Evolutionary conservation across 2,888 invertebrate genomes (phyloP), one percentile per base, ranked within the genome.

Genomic region (Cheilosia pagana): DNA sequence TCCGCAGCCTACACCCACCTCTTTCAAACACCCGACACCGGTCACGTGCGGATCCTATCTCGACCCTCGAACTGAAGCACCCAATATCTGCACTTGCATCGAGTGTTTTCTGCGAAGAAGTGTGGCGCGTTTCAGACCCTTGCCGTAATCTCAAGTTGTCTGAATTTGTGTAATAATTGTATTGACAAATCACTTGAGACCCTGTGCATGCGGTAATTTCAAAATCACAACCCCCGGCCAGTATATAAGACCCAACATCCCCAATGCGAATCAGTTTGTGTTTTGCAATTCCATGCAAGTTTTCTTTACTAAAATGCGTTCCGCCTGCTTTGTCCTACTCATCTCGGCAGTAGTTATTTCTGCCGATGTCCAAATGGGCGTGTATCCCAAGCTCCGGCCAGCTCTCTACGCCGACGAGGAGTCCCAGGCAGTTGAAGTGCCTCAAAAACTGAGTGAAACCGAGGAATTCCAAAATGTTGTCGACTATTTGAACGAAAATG

Each of bases 401-500:
- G 65, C 35, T 28, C 35, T 55, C n/a, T 74, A 63, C 31, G 65
- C 65, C 12, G 12, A 16, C 12, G 62, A 48, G n/a, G 62, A 45
- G 12, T n/a, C 19, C 1, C 60, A 62, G 1, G 8, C 25, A 4
- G 31, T 39, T 23, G 39, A 14, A 10, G 55, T 10, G 12, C 39
- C 31, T 14, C 7, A 16, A 12, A 62, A 57, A 39, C 25, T 79
- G n/a, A 74, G 72, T n/a, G 48, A 78, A 4, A 68, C 25, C 41
- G 50, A 79, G 12, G 83, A 83, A 10, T 83, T 70, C 45, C 28
- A 63, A 1, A 16, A 68, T 31, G 16, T 83, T 31, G 79, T 79
- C 12, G 39, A 83, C n/a, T 83, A 83, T 14, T 52, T 83, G 57
- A 74, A 79, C 19, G 78, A 78, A 19, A 83, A 83, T n/a, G 79